Evolutionary conservation across 2,888 invertebrate species (phyloP).

Genomic region (Oxytorus armatus): DNA sequence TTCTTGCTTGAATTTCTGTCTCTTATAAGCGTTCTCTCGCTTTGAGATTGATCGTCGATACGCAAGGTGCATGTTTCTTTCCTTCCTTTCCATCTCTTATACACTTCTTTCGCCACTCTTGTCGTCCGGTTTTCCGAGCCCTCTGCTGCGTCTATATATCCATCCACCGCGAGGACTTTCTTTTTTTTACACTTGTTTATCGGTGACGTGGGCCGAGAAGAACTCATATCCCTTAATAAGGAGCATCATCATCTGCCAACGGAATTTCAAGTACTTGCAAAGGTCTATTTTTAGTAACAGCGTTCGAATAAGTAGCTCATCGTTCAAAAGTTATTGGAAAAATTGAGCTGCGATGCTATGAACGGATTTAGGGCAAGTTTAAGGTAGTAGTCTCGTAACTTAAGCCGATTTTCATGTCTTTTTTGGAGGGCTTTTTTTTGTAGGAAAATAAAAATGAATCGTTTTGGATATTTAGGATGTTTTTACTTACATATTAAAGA

Average conservation of each 20-base stretch:
- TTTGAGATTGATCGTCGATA: slow-evolving; percentile 76
- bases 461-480: no score
- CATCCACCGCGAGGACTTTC: slow-evolving; percentile 13
- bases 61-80: slow-evolving; percentile 62
- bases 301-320: background rate
- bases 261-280: slow-evolving; percentile 4
- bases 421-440: no score
- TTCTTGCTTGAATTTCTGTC: slow-evolving; percentile 69
- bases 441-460: no score
- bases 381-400: no score
- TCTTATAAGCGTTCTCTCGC: slow-evolving; percentile 34
- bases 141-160: background rate
- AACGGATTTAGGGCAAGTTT: background rate
- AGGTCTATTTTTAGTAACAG: background rate
- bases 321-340: background rate
- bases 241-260: slow-evolving; percentile 46
- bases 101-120: slow-evolving; percentile 13
- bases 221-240: slow-evolving; percentile 61
- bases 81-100: slow-evolving; percentile 39
- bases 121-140: slow-evolving; percentile 58
- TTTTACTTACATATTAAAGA: no score
- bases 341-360: background rate
- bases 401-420: no score
- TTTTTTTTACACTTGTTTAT: slow-evolving; percentile 17
- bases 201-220: slow-evolving; percentile 34